Evolutionary conservation across 2,888 invertebrate genomes (phyloP), one percentile per base, ranked within the genome.

Genomic region (Cantharis flavilabris): DNA sequence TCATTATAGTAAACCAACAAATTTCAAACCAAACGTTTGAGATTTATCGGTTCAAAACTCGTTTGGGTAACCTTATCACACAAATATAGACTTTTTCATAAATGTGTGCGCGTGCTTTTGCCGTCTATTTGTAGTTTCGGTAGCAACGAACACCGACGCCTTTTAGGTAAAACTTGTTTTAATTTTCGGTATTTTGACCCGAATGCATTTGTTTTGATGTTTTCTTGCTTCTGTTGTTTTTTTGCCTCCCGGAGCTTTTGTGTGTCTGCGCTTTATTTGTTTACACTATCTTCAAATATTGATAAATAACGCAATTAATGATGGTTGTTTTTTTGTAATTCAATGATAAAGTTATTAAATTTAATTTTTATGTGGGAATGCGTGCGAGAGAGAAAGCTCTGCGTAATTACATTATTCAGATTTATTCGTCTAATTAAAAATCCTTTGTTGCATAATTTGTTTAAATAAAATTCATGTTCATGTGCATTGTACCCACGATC

Each of bases 51-150:
- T 67, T 67, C 26, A 16, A 26, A 67, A 67, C 13, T 67, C 3
- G 13, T 67, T 9, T 67, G 65, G 65, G 13, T 26, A 23, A n/a
- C 9, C 20, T 20, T 67, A 67, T 26, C 65, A 67, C 7, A 70
- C 70, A 20, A 70, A 74, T 74, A 70, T 74, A 74, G 74, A 69
- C 74, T 23, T 69, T 49, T 49, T 49, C 9, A 7, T 49, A 49
- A 49, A 49, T 49, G 49, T 33, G 33, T 49, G 49, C 33, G 13
- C 11, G 18, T 16, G 63, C 62, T 28, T 70, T 69, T 62, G 74
- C 73, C 28, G 73, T 69, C 28, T 28, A 69, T 49, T 67, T 11
- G 13, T 26, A n/a, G 26, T 73, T 62, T 28, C 63, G 70, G 63
- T 62, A 33, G 73, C 23, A 33, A 67, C 69, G 28, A 62, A 49